A percentile compares a stretch with the other conserved stretches of the same genome.
phyloP scores from a whole-genome alignment of 2,888 invertebrate species.

The Folsomia candida region DNA sequence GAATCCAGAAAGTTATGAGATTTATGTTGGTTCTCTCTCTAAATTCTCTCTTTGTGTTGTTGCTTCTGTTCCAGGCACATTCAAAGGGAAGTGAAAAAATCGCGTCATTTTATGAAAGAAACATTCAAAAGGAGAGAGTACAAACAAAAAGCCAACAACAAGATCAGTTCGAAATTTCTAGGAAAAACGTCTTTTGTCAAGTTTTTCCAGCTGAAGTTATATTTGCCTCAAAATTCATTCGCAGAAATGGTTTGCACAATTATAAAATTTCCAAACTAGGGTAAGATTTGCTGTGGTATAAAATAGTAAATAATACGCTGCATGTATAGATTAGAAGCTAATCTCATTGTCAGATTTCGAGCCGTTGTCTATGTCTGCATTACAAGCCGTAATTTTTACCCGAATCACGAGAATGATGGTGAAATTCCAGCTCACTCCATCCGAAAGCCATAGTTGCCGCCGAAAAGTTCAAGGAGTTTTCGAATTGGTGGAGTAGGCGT shows the following conservation, averaged over 20 bases:
- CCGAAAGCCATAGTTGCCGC: background rate
- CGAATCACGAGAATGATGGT: too few species aligned
- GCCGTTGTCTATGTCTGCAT: too few species aligned
- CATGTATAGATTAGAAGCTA: too few species aligned
- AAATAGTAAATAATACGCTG: too few species aligned
- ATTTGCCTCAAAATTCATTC: background rate
- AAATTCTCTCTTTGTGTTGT: constrained; percentile 12
- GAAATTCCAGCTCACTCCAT: background rate
- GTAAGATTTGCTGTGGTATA: too few species aligned
- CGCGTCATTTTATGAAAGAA: constrained; percentile 7
- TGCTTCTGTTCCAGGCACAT: constrained; percentile 9
- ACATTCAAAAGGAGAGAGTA: background rate
- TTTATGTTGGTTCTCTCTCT: constrained; percentile 6
- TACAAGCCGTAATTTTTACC: too few species aligned
- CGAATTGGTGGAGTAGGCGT: background rate
- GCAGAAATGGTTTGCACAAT: background rate
- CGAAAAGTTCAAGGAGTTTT: background rate
- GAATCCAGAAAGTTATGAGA: constrained; percentile 3
- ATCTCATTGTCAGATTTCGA: too few species aligned
- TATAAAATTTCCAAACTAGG: background rate
- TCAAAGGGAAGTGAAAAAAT: constrained; percentile 9
- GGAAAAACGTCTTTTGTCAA: background rate
- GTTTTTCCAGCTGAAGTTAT: too few species aligned
- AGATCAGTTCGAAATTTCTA: background rate
- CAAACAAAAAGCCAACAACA: background rate